Evolutionary conservation across 1,140 invertebrate genomes (phyloP), one percentile per base, ranked within the genome.

Genomic region (Pseudachorutes palmiensis): DNA sequence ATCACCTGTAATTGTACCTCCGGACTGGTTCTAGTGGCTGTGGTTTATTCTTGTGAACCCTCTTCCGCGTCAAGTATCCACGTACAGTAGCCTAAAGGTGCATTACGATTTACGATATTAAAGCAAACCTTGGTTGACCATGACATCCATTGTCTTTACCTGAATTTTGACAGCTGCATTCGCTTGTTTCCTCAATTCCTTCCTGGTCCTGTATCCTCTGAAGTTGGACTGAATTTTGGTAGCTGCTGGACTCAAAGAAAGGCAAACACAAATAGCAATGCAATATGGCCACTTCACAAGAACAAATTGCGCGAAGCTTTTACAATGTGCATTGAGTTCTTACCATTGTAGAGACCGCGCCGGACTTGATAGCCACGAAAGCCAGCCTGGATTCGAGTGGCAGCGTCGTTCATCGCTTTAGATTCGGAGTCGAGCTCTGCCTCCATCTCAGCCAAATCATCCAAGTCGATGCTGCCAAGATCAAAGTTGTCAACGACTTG

Each of bases 221-320:
- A 87, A 80, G 2, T 85, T 83, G 0, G 87, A 87, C 75, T 90
- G 88, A 68, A 90, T 90, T 77, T 87, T 88, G 1, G 85, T 84
- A 0, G 87, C 87, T 32, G 84, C 85, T 59, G 30, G 24, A 32
- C 12, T 22, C 12, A 61, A 61, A 61, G 22, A 61, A 19, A 61
- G 5, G 19, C 12, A 14, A 16, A 61, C 16, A 9, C 32, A 61
- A 61, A 24, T 29, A n/a, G n/a, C n/a, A n/a, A n/a, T n/a, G n/a
- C n/a, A n/a, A n/a, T n/a, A n/a, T n/a, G n/a, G n/a, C 28, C 24
- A 12, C 24, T 22, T 12, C 5, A 28, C 59, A 61, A 19, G 29
- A 28, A 29, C 19, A 61, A 29, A 19, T 9, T 61, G 16, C 19
- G 59, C 9, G 12, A 55, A 55, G 5, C 9, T 14, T 9, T 24